Evolutionary conservation across 2,888 invertebrate genomes (phyloP), one percentile per base, ranked within the genome.

Genomic region (Petrolisthes manimaculis): DNA sequence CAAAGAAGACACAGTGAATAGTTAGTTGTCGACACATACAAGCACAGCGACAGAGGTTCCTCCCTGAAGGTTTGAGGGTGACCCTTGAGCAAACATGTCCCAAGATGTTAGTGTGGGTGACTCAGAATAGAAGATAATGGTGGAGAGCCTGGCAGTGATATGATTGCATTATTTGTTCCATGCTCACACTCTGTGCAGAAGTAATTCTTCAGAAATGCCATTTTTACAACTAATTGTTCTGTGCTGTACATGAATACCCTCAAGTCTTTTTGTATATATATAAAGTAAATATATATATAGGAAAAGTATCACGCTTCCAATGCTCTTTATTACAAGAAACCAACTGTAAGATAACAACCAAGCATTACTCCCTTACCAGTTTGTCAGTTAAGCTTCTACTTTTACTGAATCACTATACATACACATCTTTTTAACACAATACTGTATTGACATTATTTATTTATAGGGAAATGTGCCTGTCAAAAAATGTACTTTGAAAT

Each of bases 321-420:
- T 86, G 86, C 84, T 84, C 88, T 88, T 84, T 88, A 80, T 80
- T 88, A 80, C 88, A 88, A 80, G 88, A 88, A 88, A 75, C 78
- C 55, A 82, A 37, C 54, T 81, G 56, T 75, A 79, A 80, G 55
- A 85, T 75, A 86, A 69, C 86, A 69, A 86, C 79, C 82, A 86
- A 75, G 69, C 71, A 55, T 86, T 75, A 79, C 54, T 77, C 82
- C 71, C 74, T 81, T 81, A 37, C 81, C 77, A 74, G 61, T 77
- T 74, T 86, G 71, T 82, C 82, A 82, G 61, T 86, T 24, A 21
- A 54, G 54, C 54, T 24, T 83, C 53, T 83, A 9, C 53, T 71
- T 71, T 83, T 74, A 53, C 69, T 53, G 69, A 84, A 56, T 24
- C 56, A 55, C 21, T 21, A 74, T 71, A 79, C 53, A 9, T n/a